Evolutionary conservation across 2,888 invertebrate species (phyloP), one percentile per base, ranked within the genome.

Genomic region (Craniophora ligustri): DNA sequence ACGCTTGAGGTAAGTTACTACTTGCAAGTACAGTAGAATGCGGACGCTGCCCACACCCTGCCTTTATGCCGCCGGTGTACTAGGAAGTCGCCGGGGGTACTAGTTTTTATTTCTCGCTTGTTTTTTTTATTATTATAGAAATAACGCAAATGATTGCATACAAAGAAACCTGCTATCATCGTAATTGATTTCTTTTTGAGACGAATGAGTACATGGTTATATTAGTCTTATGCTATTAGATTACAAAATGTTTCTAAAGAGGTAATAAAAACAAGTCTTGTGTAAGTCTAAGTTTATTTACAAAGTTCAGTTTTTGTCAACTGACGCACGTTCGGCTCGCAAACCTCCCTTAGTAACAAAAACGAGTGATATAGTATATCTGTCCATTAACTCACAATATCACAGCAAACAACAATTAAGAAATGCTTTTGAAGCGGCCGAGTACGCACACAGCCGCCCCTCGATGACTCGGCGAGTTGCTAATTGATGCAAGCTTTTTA

Each of bases 371-470:
- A 85, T 76, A 77, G 75, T 84, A 85, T 83, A 84, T 76, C 81
- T 85, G 90, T 91, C 89, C 90, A 89, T 91, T 89, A 90, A 87
- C 86, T 83, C 88, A 92, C 91, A 91, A 91, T 92, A 92, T 92
- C 93, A 93, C 93, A 93, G 92, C 92, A 87, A 88, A 89, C 91
- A 89, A 92, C 91, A 91, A 91, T 89, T 86, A 90, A 86, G 88
- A 89, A 89, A 92, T 90, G 87, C 88, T 91, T 85, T 86, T 79
- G 84, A 85, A 82, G 81, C 85, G 77, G 79, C 79, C 79, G 79
- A 78, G 80, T 81, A 75, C 82, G 74, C 78, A 70, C 81, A 62
- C 67, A 76, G 76, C 78, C 82, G 78, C 87, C 87, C 84, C 72
- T 69, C 81, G 79, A 84, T 91, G 92, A 90, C 88, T 89, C 87